Evolutionary conservation across 1,140 invertebrate species (phyloP), one percentile per base, ranked within the genome.

Genomic region (Metaphire vulgaris): DNA sequence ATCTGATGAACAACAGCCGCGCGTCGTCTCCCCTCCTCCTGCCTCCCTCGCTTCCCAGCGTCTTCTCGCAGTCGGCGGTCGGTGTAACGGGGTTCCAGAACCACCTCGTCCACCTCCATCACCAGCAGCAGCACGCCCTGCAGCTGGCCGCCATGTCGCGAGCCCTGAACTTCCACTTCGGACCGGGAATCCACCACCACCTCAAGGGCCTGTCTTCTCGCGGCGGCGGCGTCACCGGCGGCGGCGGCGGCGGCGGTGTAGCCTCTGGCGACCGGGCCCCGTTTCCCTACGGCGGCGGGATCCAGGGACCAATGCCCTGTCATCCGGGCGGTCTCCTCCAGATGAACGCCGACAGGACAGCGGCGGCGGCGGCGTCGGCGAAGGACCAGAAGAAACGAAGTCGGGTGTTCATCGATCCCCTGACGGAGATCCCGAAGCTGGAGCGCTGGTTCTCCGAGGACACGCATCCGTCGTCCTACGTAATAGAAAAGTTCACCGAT

Each of bases 371-470:
- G n/a, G n/a, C n/a, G n/a, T n/a, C n/a, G n/a, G 6, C 41, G 41
- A 56, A 21, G 41, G 41, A 96, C 83, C 90, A 95, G 72, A 89
- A 94, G 64, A 96, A 96, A 85, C 90, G 96, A 34, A 98, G 97
- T 85, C 90, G 97, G 77, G 98, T 96, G n/a, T 99, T 99, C 85
- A 99, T 99, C 80, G 97, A 99, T 87, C 97, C 96, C 0, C 93
- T 98, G 14, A 95, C 94, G 30, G 97, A 99, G 89, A 96, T 99
- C 69, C 96, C 96, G 1, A 90, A 94, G 80, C 88, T 99, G 75
- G 96, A 98, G 85, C 93, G 94, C 82, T 98, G 96, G 96, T 98
- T 98, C 84, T 90, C 91, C 21, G 90, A 95, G 83, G 97, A 98
- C 87, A 98, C 96, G 32, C 96, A 98, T 87, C 96, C 96, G 66